phyloP scores from a whole-genome alignment of 2,888 invertebrate species.

The Bembecia ichneumoniformis region DNA sequence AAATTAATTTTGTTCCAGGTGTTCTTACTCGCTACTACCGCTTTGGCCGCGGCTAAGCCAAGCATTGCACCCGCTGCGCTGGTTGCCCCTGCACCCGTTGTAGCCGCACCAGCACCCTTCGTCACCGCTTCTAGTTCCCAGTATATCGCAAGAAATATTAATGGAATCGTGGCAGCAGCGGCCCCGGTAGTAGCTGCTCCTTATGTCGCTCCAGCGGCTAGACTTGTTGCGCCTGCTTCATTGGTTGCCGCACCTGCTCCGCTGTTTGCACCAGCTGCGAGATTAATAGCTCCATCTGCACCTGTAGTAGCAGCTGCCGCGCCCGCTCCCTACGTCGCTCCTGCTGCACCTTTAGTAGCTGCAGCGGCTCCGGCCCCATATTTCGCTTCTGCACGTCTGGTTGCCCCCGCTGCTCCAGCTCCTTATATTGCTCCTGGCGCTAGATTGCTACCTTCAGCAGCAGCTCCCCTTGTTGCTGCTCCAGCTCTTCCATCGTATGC shows the following conservation, averaged over 20 bases:
- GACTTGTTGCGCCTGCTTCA: conserved; percentile 22
- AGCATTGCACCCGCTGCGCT: conserved; percentile 42
- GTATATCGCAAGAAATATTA: conserved; percentile 75
- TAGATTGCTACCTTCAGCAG: conserved; percentile 7
- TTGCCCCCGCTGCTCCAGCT: conserved; percentile 20
- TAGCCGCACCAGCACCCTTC: conserved; percentile 60
- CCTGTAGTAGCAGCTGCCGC: conserved; percentile 25
- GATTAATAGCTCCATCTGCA: conserved; percentile 22
- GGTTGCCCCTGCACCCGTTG: conserved; percentile 37
- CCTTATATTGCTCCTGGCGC: neutral
- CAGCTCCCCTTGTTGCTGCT: neutral
- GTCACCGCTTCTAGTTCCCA: conserved; percentile 79
- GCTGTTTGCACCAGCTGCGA: conserved; percentile 25
- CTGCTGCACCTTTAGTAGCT: neutral
- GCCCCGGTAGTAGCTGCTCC: conserved; percentile 54
- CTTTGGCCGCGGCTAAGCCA: conserved; percentile 44
- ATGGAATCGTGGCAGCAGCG: conserved; percentile 60
- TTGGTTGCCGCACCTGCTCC: conserved; percentile 19
- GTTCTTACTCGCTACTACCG: conserved; percentile 42
- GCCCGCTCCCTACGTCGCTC: neutral
- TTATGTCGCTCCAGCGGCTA: conserved; percentile 22
- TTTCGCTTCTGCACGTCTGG: conserved; percentile 21
- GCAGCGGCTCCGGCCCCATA: neutral
- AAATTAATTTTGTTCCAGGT: conserved; percentile 30
- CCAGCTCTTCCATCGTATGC: conserved; percentile 5